Base-by-base conservation (phyloP, 2,888 invertebrate genomes). In the Ochropleura leucogaster region DNA sequence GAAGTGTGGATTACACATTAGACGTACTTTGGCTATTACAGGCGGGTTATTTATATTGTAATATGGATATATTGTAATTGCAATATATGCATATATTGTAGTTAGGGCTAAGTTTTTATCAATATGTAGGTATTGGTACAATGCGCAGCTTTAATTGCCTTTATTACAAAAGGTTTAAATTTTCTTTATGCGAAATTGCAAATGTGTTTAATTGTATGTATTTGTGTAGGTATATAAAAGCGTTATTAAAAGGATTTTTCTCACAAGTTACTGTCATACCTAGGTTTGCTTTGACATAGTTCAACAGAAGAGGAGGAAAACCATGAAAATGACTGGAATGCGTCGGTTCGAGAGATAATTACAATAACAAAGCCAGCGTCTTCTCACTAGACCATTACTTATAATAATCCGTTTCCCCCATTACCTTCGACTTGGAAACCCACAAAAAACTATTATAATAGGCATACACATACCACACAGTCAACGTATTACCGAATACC, bases 401-500 rank as follows among this genome's bases (percentile, higher is more conserved):
- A 71, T 70, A 68, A 72, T 80, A 80, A 84, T 72, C 60, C 70
- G 49, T 72, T 83, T 83, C 80, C 76, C 70, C 69, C 57, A 82
- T 80, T 74, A 71, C 71, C 73, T 74, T 72, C 68, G 49, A 62
- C 72, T 77, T 59, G 51, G 72, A 65, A 82, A 69, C 64, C 60
- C 60, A 75, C 73, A 84, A 84, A 83, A 84, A 73, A 72, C 73
- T 80, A 87, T 82, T 87, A 78, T 82, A 85, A 85, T 85, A 88
- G 77, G 74, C 76, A 82, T 51, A 76, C 57, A 85, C 79, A 86
- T 86, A 85, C 83, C 85, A 76, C 74, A 76, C 71, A 74, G 78
- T 82, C 81, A 85, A 75, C 82, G 68, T 86, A 83, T 86, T 85
- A 85, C 82, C 85, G 76, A 87, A 87, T 87, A 82, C 87, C 86